Conservation (phyloP, 1,140 invertebrate genomes). For the Laodelphax striatellus region DNA sequence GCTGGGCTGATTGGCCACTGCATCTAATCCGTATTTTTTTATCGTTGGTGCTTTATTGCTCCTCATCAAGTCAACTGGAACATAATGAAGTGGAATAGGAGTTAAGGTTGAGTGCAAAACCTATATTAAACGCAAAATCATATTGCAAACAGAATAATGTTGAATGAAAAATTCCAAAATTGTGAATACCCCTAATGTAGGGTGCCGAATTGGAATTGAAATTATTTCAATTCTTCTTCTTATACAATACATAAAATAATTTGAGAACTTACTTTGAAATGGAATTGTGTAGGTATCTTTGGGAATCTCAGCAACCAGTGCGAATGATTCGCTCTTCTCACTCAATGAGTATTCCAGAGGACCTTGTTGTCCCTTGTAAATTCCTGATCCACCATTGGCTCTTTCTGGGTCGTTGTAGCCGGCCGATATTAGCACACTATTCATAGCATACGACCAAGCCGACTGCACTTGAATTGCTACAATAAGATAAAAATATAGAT, state of each 20-base stretch:
- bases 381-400: background rate
- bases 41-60: too few species aligned
- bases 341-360: background rate
- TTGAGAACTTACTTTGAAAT: too few species aligned
- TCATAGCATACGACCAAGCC: background rate
- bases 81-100: too few species aligned
- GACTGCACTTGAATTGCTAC: background rate
- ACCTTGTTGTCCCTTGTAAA: background rate
- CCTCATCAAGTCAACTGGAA: too few species aligned
- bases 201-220: too few species aligned
- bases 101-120: too few species aligned
- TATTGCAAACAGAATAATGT: too few species aligned
- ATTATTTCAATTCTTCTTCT: too few species aligned
- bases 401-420: background rate
- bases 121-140: too few species aligned
- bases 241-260: too few species aligned
- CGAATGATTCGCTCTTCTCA: background rate
- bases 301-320: background rate
- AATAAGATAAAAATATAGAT: background rate
- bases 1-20: background rate
- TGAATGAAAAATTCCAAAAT: too few species aligned
- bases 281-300: background rate
- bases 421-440: background rate
- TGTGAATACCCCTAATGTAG: too few species aligned
- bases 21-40: background rate